Base-by-base conservation (phyloP, 2,888 invertebrate species). In the Hirudinaria manillensis region DNA sequence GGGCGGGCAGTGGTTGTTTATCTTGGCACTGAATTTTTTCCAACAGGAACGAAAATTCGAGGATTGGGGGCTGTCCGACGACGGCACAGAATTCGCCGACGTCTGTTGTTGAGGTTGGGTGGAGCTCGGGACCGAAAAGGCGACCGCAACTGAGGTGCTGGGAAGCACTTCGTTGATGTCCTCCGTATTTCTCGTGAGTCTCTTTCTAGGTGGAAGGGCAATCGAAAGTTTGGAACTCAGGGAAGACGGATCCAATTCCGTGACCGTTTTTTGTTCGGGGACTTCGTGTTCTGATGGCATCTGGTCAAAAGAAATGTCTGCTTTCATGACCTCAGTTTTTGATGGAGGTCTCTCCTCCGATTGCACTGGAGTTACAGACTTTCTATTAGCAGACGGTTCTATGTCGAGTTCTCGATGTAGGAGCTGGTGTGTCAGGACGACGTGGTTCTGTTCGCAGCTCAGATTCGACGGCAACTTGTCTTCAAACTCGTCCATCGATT, bases 21-120 rank as follows among this genome's bases (percentile, higher is more conserved):
- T 66, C 75, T 75, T 75, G 45, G 75, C 75, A 32, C 72, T 72
- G 66, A 75, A 75, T 45, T 75, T 75, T 53, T 75, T 75, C 75
- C 75, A 75, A 36, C 71, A 75, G 16, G 71, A 72, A n/a, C 75
- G 27, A 55, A 75, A 75, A 71, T 72, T 75, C 21, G 75, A 72
- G 2, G 75, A 75, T 21, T 71, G 72, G n/a, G 71, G 75, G 38
- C 71, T 75, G 51, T 75, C 75, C 1, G 75, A 71, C 16, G 70
- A 55, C 24, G 67, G 38, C 24, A 38, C 24, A 27, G 38, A 27
- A 56, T 70, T 55, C 61, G 56, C 32, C 21, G 70, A 36, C 21
- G n/a, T n/a, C 24, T 24, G 13, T 45, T 19, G 27, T 34, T 16
- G 19, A 7, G 29, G 3, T 16, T 24, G 27, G 36, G 27, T n/a